Evolutionary conservation across 2,113 vertebrate species (phyloP).

Genomic region (Mirza zaza): DNA sequence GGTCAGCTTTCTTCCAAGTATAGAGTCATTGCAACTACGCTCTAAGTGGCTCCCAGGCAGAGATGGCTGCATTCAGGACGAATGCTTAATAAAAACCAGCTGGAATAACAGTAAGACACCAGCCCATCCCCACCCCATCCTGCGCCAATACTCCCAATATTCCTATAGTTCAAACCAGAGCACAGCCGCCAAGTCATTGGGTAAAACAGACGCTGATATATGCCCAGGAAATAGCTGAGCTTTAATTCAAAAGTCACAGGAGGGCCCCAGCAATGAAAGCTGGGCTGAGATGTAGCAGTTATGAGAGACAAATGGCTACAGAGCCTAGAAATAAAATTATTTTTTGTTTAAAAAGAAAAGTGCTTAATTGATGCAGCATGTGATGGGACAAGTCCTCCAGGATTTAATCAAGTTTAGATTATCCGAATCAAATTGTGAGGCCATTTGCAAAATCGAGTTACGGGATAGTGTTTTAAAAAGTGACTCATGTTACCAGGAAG

Average conservation of each 20-base stretch:
- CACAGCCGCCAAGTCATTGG: background rate
- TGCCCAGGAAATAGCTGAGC: background rate
- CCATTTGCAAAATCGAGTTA: conserved; percentile 67
- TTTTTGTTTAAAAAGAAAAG: background rate
- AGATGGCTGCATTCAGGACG: background rate
- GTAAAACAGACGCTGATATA: background rate
- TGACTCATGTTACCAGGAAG: conserved; percentile 24
- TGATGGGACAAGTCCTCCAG: background rate
- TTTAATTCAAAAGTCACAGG: background rate
- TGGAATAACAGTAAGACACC: background rate
- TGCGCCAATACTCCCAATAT: too few relatives aligned
- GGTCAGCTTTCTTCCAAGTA: background rate
- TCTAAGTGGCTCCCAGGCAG: background rate
- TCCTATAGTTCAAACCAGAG: background rate
- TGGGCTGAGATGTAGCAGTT: background rate
- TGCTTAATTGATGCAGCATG: background rate
- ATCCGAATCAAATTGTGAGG: conserved; percentile 49
- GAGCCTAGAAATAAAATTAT: conserved; percentile 1
- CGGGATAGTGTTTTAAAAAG: background rate
- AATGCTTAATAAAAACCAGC: background rate
- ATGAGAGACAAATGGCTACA: background rate
- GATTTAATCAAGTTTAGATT: conserved; percentile 56
- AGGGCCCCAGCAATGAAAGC: background rate
- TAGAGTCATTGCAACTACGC: background rate
- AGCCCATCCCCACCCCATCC: background rate